Evolutionary conservation across 1,140 invertebrate species (phyloP), one percentile per base, ranked within the genome.

Genomic region (Drosophila asahinai): DNA sequence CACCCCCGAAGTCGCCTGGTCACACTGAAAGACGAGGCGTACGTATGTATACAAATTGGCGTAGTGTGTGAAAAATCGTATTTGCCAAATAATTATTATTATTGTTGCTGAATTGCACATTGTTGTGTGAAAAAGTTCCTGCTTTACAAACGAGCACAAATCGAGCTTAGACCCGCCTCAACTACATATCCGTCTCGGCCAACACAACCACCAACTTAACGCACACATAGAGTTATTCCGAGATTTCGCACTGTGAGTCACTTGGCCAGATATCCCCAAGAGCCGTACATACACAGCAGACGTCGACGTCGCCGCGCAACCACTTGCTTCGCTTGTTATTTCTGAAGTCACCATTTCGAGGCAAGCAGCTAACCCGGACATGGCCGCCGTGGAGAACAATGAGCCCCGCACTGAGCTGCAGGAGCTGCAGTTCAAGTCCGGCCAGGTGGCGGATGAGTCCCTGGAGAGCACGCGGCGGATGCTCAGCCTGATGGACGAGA

Each of bases 381-480:
- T 81, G 95, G 95, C 92, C 94, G 93, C 92, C 45, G 93, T 92
- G 17, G 75, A 72, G 42, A 89, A 92, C 51, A 95, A 94, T 40
- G 95, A 95, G 58, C 96, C 96, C 48, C 94, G 95, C 62, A 95
- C 96, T 6, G 97, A 97, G 93, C 93, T 97, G 80, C 96, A 97
- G 93, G 96, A 97, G 91, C 93, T 98, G 76, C 97, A 97, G 93
- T 94, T 96, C 64, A 96, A 96, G 93, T 94, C 96, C 54, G 95
- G 95, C 77, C 94, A 96, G 93, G 94, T 95, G 77, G 97, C 97
- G 81, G 97, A 98, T 95, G 97, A 97, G 97, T 99, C 98, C 19
- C 93, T 99, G 95, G 98, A 99, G 93, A 98, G 97, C 86, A 99
- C 98, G 12, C 95, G 98, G 86, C 97, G 98, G 91, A 99, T 99